Evolutionary conservation across 1,140 invertebrate species (phyloP), one percentile per base, ranked within the genome.

Genomic region (Drosophila littoralis): DNA sequence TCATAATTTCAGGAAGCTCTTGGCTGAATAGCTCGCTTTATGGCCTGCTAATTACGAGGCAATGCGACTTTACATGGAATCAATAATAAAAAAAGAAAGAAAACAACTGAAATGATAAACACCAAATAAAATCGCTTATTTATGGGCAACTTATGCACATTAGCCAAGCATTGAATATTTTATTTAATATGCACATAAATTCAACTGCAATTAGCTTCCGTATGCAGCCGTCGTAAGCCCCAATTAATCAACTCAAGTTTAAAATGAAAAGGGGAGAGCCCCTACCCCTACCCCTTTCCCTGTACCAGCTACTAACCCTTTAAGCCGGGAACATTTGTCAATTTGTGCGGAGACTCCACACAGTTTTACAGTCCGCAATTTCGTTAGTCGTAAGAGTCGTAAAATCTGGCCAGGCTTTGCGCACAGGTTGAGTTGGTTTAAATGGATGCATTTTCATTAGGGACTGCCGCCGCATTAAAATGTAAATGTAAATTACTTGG

Each of bases 61-160:
- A 63, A 59, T 69, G 46, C 69, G 60, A 45, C 75, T 68, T 81
- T 81, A 70, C 81, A 81, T 73, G 43, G 50, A 59, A 77, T 85
- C 81, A 71, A 85, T 42, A 36, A 40, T 55, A 35, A 40, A 63
- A 32, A 28, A 12, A 54, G 10, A 10, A 32, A 58, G 5, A 22
- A 72, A 79, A 79, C 71, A 77, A 52, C 57, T 71, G 50, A 55
- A 83, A 83, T 86, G 72, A 83, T 88, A 67, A 88, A 89, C 79
- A 67, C 79, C 64, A 83, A 89, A 86, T 86, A 86, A 86, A 86
- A 79, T 86, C 83, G 79, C 65, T 52, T 74, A 88, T 88, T 83
- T 88, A 86, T 81, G 61, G 51, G 58, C 57, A 52, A 74, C 68
- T 65, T 57, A 79, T 60, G 63, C 52, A 70, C 75, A 77, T 76